A percentile compares a stretch with the other conserved stretches of the same genome.
These are phyloP conservation scores for Trachymyrmex cornetzi DNA, from an alignment of 1,140 invertebrate genomes.

Conservation along the genomic window DNA sequence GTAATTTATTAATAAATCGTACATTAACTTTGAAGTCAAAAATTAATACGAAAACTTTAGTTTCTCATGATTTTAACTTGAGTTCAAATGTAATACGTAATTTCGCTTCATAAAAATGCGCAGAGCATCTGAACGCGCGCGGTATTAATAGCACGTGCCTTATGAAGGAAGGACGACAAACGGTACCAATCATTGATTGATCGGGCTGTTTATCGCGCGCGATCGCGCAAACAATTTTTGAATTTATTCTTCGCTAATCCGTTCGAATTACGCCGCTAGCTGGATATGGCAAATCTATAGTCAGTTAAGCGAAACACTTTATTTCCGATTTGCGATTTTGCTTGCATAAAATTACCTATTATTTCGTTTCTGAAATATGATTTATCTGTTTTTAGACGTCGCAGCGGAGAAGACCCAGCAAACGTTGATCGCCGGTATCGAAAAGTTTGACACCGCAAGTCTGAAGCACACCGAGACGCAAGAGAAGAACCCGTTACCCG, in stretches of 20 bases:
- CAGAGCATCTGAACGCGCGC: neutral
- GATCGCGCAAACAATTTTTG: neutral
- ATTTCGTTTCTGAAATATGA: slow-evolving; percentile 32
- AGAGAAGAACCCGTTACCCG: slow-evolving; percentile 97
- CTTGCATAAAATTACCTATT: neutral
- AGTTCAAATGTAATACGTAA: slow-evolving; percentile 2
- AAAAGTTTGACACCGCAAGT: slow-evolving; percentile 93
- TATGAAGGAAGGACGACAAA: slow-evolving; percentile 44
- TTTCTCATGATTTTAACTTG: slow-evolving; percentile 26
- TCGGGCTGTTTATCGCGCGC: neutral
- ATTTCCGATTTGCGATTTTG: neutral
- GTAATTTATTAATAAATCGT: neutral
- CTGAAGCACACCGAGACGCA: slow-evolving; percentile 97
- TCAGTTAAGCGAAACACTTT: neutral
- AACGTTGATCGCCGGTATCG: slow-evolving; percentile 94
- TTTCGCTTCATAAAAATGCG: slow-evolving; percentile 26
- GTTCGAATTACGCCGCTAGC: neutral
- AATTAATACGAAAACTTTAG: neutral
- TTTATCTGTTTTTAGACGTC: slow-evolving; percentile 89
- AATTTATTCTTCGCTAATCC: slow-evolving; percentile 27
- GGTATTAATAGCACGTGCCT: slow-evolving; percentile 21
- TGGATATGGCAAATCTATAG: slow-evolving; percentile 18
- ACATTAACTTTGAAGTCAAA: neutral
- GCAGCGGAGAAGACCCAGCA: slow-evolving; percentile 95
- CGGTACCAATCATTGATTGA: slow-evolving; percentile 43